These are phyloP conservation scores for Drosophila leonis DNA, from an alignment of 2,888 invertebrate genomes.

Conservation along the genomic window DNA sequence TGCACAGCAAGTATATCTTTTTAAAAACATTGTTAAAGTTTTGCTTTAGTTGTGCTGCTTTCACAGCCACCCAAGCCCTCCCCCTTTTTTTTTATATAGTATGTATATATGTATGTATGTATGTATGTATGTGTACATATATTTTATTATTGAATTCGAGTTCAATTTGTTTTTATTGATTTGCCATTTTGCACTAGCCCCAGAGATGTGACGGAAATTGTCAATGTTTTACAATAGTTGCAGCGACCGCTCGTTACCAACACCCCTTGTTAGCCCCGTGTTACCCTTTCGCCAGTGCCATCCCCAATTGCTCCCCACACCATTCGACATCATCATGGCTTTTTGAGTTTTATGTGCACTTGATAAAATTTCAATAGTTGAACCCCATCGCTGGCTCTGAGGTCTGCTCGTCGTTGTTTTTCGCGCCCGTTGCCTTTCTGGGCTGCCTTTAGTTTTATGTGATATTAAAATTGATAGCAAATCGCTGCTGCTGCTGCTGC, in stretches of 20 bases:
- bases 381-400: constrained; percentile 17
- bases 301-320: background rate
- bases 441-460: constrained; percentile 77
- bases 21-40: constrained; percentile 81
- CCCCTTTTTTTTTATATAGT: background rate
- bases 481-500: constrained; percentile 65
- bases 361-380: constrained; percentile 79
- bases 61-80: background rate
- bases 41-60: constrained; percentile 56
- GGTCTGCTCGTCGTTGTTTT: constrained; percentile 59
- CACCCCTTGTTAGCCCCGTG: background rate
- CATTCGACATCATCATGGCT: constrained; percentile 72
- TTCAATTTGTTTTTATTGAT: constrained; percentile 84
- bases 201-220: constrained; percentile 83
- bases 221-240: constrained; percentile 83
- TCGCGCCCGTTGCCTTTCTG: constrained; percentile 63
- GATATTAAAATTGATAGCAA: constrained; percentile 80
- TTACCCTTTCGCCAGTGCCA: background rate
- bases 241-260: constrained; percentile 37
- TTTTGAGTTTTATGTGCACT: constrained; percentile 80
- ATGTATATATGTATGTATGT: constrained; percentile 17
- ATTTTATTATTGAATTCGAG: constrained; percentile 80
- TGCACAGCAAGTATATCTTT: constrained; percentile 75
- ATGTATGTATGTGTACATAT: constrained; percentile 30
- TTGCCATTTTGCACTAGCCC: constrained; percentile 81